Base-by-base conservation (phyloP, 2,797 vertebrate species). In the Protonibea diacanthus region DNA sequence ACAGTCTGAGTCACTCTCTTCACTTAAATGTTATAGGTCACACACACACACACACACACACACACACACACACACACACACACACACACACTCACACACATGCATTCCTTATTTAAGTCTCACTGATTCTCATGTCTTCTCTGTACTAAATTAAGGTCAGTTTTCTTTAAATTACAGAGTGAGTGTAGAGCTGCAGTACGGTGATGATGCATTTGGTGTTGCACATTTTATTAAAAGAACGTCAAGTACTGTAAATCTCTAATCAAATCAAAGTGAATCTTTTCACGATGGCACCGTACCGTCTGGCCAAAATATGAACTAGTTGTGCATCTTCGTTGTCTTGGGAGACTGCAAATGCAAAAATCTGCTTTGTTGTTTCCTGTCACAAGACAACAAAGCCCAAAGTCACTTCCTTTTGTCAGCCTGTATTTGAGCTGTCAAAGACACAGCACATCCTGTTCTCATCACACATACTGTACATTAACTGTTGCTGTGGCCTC, bases 1-100 rank as follows among this genome's bases (percentile, higher is more conserved):
- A 83, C 58, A 77, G 74, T 79, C 58, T 81, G 82, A 89, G 65
- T 91, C 81, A 77, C 56, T 57, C 58, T 42, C 59, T 69, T 21
- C 38, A 53, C 70, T 77, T 23, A 71, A 86, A 81, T 71, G 82
- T 82, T 55, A 80, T 18, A 33, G 72, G 62, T 80, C 72, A 56
- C 27, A 53, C 51, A 62, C 52, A 17, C 45, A 49, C 17, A 45
- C 20, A 57, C 52, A 53, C 15, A 68, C 5, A 21, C 49, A 47
- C 48, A 51, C 23, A 29, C 44, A 62, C 45, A 21, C 45, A 49
- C 48, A 47, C 23, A 29, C 44, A 59, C 45, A 23, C 40, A 47
- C 53, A 51, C 48, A 45, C 21, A 56, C 51, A 56, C 15, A 71
- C 44, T 45, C 18, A 45, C 21, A 56, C 51, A 53, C 15, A 71